Conservation (phyloP, 2,113 vertebrate genomes). For the Gobio gobio region DNA sequence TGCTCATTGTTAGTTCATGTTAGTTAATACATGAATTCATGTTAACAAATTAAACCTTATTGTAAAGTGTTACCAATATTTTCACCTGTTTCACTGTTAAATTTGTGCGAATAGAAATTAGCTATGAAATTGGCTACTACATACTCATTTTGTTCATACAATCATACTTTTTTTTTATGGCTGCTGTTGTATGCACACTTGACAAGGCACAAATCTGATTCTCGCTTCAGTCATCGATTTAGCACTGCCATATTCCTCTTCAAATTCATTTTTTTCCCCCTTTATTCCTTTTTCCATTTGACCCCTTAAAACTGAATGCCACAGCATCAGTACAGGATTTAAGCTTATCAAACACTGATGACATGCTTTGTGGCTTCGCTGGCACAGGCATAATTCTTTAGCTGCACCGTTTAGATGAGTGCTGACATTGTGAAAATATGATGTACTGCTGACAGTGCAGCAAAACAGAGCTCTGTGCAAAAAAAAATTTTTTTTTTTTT, state of each 20-base stretch:
- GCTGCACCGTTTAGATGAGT: slow-evolving; percentile 57
- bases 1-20: too few relatives aligned
- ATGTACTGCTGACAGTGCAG: slow-evolving; percentile 51
- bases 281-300: slow-evolving; percentile 49
- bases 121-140: neutral
- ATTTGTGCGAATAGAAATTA: neutral
- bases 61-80: too few relatives aligned
- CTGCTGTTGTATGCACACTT: slow-evolving; percentile 31
- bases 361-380: slow-evolving; percentile 66
- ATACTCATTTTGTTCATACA: neutral
- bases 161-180: neutral
- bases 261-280: slow-evolving; percentile 22
- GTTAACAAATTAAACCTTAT: too few relatives aligned
- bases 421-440: slow-evolving; percentile 50
- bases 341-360: slow-evolving; percentile 67
- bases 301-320: slow-evolving; percentile 65
- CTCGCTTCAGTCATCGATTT: slow-evolving; percentile 63
- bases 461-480: slow-evolving; percentile 9
- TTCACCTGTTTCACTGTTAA: neutral
- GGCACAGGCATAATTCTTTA: slow-evolving; percentile 58
- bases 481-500: neutral
- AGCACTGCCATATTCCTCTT: slow-evolving; percentile 58
- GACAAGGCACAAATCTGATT: slow-evolving; percentile 65
- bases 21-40: too few relatives aligned
- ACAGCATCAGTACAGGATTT: slow-evolving; percentile 59